Evolutionary conservation across 1,140 invertebrate species (phyloP), one percentile per base, ranked within the genome.

Genomic region (Ladona fulva): DNA sequence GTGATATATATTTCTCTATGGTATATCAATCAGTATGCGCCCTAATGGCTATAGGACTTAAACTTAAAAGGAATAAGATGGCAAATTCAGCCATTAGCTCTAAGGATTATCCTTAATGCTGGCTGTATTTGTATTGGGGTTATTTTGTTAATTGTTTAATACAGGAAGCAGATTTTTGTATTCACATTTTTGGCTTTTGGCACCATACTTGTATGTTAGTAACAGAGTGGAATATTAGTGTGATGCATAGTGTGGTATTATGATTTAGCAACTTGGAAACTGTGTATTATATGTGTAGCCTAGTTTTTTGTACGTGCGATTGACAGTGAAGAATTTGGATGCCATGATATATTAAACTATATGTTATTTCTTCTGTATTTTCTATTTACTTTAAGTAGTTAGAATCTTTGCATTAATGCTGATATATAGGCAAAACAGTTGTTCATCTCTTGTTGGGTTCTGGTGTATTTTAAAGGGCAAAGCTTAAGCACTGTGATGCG

Each of bases 121-220:
- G 52, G 52, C 52, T 66, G 52, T 66, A 66, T 66, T 66, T 66
- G 52, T 66, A 66, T 66, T 66, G 52, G 52, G 52, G 52, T 66
- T 66, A 66, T 66, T 66, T 66, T 66, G 52, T 66, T 66, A 66
- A 66, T 66, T 66, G 52, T 66, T 66, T 66, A 66, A 66, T 66
- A 66, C 52, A 66, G 52, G 52, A 66, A 66, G 52, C 52, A 66
- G 52, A 66, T 66, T 66, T 66, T 66, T 66, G 52, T 66, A 66
- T 66, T 66, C 52, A 66, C 52, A 66, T 66, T 66, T 37, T 66
- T 66, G 52, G 52, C 52, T 66, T 66, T 66, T 66, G 52, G 52
- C 52, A 66, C 52, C 52, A 66, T 66, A 66, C 52, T 66, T 66
- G 52, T 66, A 66, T 66, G 52, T 66, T 66, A 66, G 52, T 66